phyloP scores from a whole-genome alignment of 1,140 invertebrate genomes.

The Pseudoatta argentina region DNA sequence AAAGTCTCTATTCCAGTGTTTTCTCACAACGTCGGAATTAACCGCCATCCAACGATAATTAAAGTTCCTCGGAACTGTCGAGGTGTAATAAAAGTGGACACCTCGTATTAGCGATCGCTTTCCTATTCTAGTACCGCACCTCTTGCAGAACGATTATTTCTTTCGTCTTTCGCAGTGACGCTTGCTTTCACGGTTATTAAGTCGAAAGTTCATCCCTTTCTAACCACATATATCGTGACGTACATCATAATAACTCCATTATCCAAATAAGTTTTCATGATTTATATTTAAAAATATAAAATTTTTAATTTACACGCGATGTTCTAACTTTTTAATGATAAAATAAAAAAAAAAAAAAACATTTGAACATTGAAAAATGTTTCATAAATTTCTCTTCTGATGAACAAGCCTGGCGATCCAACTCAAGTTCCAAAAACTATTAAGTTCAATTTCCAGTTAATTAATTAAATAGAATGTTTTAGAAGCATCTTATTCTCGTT shows the following conservation, averaged over 20 bases:
- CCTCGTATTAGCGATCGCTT: conserved; percentile 66
- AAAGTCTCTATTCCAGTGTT: conserved; percentile 30
- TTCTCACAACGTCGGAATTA: conserved; percentile 61
- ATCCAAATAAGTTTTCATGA: conserved; percentile 1
- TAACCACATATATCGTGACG: conserved; percentile 51
- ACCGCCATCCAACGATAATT: conserved; percentile 69
- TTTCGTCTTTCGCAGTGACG: conserved; percentile 24
- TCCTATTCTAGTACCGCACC: conserved; percentile 50
- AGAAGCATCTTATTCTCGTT: conserved; percentile 50
- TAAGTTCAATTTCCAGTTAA: conserved; percentile 76
- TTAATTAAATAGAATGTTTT: conserved; percentile 54
- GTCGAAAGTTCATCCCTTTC: conserved; percentile 70
- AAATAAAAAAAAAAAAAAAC: neutral
- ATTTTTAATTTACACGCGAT: neutral
- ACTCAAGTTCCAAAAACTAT: conserved; percentile 61
- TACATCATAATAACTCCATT: conserved; percentile 60
- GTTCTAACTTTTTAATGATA: neutral
- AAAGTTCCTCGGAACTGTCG: conserved; percentile 47
- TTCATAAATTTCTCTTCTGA: neutral
- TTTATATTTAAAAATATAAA: conserved; percentile 23
- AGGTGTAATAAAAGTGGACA: conserved; percentile 73
- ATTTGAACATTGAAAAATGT: neutral
- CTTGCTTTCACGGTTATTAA: conserved; percentile 71
- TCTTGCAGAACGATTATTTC: conserved; percentile 57
- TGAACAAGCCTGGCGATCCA: neutral